A percentile compares a stretch with the other conserved stretches of the same genome.
Evolutionary conservation across 1,140 invertebrate species (phyloP).

Genomic region (Achatina immaculata): DNA sequence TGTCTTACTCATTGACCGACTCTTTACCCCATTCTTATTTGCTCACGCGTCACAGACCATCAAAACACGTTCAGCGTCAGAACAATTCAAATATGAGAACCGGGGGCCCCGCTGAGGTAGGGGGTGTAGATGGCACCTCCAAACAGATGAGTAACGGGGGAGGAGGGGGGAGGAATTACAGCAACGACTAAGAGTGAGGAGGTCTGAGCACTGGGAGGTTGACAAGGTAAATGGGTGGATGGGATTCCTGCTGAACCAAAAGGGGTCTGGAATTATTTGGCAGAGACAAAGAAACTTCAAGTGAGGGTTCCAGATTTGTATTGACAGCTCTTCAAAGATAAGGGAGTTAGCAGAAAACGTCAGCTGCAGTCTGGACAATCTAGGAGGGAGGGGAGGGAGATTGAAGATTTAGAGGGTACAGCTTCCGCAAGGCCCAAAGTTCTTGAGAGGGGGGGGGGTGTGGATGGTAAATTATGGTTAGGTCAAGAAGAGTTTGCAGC

Average conservation of each 20-base stretch:
- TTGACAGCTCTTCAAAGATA: conserved; percentile 12
- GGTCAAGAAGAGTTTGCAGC: no score
- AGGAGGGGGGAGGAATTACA: not conserved
- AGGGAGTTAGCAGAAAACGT: not conserved
- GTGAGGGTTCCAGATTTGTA: conserved; percentile 8
- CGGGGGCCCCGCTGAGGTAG: no score
- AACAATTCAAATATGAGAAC: no score
- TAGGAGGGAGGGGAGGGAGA: not conserved
- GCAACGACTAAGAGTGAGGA: not conserved
- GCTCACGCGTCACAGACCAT: no score
- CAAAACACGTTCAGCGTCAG: no score
- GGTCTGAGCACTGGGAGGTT: no score
- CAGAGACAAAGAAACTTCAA: conserved; percentile 10
- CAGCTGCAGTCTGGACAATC: not conserved
- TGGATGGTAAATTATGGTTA: not conserved
- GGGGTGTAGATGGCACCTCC: no score
- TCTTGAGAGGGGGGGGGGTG: not conserved
- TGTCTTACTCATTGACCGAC: no score
- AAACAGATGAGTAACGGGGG: not conserved
- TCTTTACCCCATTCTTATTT: no score
- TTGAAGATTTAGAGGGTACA: not conserved
- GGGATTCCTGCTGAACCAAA: not conserved
- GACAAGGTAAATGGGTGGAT: not conserved
- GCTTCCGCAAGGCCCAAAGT: not conserved
- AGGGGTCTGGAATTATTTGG: not conserved